Conservation (phyloP, 1,140 invertebrate species). For the Rhyacophila brunnea region DNA sequence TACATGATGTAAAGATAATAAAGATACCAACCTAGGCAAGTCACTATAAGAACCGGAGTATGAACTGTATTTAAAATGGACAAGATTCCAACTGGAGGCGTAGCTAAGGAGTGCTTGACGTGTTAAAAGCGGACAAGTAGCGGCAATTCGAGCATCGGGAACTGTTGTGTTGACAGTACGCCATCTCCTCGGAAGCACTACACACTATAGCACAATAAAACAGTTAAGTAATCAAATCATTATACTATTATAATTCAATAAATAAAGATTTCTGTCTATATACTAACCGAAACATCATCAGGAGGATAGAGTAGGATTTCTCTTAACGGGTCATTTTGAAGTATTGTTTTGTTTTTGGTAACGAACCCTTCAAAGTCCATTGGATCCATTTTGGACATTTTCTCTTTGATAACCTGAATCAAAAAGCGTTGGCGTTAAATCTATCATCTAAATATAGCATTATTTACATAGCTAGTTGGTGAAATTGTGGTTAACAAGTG, state of each 20-base stretch:
- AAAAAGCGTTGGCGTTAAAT: slow-evolving; percentile 1
- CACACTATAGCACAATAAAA: slow-evolving; percentile 61
- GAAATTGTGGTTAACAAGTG: neutral
- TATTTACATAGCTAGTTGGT: neutral
- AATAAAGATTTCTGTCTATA: slow-evolving; percentile 15
- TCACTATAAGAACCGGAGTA: slow-evolving; percentile 84
- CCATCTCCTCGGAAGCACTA: slow-evolving; percentile 73
- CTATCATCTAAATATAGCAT: neutral
- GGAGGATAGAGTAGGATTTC: slow-evolving; percentile 86
- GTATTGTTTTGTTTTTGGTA: slow-evolving; percentile 83
- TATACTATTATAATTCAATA: slow-evolving; percentile 5
- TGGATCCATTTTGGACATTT: slow-evolving; percentile 76
- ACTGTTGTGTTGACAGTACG: slow-evolving; percentile 75
- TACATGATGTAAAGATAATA: too few relatives aligned
- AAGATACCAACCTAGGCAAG: slow-evolving; percentile 67
- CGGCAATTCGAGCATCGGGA: slow-evolving; percentile 54
- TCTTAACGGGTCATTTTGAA: slow-evolving; percentile 90
- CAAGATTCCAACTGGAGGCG: slow-evolving; percentile 80
- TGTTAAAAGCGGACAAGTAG: slow-evolving; percentile 70
- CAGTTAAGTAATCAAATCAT: neutral
- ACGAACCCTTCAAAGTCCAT: slow-evolving; percentile 90
- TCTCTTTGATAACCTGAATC: slow-evolving; percentile 45
- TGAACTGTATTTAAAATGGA: slow-evolving; percentile 84
- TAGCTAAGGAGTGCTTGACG: slow-evolving; percentile 86
- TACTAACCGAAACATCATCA: slow-evolving; percentile 87